phyloP scores from a whole-genome alignment of 2,113 vertebrate species.

The Pimephales promelas region DNA sequence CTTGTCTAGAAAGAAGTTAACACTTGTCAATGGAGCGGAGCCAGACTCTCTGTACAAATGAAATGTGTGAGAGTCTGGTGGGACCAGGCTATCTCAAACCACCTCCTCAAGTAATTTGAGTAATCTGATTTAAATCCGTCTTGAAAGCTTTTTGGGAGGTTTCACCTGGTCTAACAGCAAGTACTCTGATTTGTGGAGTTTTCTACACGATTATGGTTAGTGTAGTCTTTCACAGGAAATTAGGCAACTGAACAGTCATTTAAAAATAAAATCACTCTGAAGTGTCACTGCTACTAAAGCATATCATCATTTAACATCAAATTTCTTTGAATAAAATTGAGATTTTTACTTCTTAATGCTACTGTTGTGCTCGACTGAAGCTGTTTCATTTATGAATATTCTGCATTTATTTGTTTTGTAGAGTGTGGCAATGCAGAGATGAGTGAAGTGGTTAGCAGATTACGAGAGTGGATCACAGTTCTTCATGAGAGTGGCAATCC shows the following conservation, averaged over 20 bases:
- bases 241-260: not conserved
- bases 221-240: not conserved
- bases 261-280: not conserved
- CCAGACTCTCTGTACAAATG: too few species aligned
- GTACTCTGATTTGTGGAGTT: not conserved
- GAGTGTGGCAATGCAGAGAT: conserved; percentile 89
- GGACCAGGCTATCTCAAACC: too few species aligned
- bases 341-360: not conserved
- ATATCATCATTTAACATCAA: not conserved
- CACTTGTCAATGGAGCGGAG: too few species aligned
- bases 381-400: conserved; percentile 11
- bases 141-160: too few species aligned
- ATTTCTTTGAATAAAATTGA: not conserved
- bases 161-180: not conserved
- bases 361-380: not conserved
- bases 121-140: too few species aligned
- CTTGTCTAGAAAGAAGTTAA: too few species aligned
- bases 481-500: conserved; percentile 88
- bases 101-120: too few species aligned
- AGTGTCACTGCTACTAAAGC: not conserved
- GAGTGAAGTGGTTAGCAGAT: conserved; percentile 86
- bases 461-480: conserved; percentile 95
- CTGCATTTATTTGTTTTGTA: conserved; percentile 60
- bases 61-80: too few species aligned
- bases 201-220: not conserved